Conservation (phyloP, 1,140 invertebrate genomes). For the Teleopsis dalmanni region DNA sequence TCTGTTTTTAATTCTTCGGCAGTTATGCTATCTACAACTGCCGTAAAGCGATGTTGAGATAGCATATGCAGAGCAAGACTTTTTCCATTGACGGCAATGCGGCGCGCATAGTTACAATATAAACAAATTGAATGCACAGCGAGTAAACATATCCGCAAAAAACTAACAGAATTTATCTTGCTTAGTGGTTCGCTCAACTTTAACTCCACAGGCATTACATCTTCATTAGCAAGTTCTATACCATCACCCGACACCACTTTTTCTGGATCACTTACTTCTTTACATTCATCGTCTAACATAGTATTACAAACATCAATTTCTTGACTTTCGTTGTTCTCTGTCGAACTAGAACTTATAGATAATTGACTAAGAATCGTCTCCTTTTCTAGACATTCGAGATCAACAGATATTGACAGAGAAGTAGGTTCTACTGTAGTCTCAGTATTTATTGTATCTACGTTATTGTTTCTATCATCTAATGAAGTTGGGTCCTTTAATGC, state of each 20-base stretch:
- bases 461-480: slow-evolving; percentile 3
- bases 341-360: no score
- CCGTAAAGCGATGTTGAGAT: slow-evolving; percentile 64
- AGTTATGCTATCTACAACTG: slow-evolving; percentile 62
- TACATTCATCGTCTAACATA: neutral
- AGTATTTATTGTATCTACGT: no score
- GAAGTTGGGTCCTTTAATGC: neutral
- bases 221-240: slow-evolving; percentile 50
- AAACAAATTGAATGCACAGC: slow-evolving; percentile 62
- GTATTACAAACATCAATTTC: slow-evolving; percentile 3
- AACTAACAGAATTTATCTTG: slow-evolving; percentile 59
- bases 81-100: slow-evolving; percentile 73
- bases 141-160: slow-evolving; percentile 64
- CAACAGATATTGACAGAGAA: neutral
- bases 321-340: no score
- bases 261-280: neutral
- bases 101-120: slow-evolving; percentile 74
- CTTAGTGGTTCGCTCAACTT: slow-evolving; percentile 65
- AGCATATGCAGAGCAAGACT: slow-evolving; percentile 70
- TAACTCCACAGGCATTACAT: slow-evolving; percentile 61
- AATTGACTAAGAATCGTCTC: neutral
- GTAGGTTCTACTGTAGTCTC: no score
- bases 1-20: slow-evolving; percentile 63
- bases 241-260: slow-evolving; percentile 17
- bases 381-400: neutral